These are phyloP conservation scores for Isichthys henryi DNA, from an alignment of 2,113 vertebrate species.

Conservation along the genomic window DNA sequence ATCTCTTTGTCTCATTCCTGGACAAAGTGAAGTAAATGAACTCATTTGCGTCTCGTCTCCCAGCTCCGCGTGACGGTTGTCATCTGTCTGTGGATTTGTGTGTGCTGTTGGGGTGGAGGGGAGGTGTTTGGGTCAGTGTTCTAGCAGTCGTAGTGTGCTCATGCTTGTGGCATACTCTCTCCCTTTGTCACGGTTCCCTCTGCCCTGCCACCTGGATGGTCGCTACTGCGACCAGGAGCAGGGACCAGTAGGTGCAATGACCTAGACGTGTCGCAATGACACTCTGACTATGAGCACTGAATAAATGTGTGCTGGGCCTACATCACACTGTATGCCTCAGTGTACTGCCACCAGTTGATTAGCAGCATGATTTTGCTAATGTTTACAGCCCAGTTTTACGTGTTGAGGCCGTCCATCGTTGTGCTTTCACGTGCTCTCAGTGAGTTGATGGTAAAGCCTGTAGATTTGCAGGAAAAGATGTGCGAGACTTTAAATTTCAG, in stretches of 20 bases:
- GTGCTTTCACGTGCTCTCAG: background rate
- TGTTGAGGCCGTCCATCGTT: background rate
- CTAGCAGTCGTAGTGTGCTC: background rate
- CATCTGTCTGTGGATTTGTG: background rate
- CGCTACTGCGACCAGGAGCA: background rate
- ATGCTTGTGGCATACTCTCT: background rate
- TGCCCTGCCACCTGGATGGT: background rate
- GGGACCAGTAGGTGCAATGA: background rate
- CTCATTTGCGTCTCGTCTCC: conserved; percentile 35
- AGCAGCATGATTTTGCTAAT: background rate
- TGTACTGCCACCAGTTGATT: background rate
- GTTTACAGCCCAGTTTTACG: background rate
- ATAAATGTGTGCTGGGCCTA: background rate
- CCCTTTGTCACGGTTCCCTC: background rate
- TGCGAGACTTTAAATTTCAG: background rate
- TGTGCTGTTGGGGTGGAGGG: background rate
- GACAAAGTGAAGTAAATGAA: conserved; percentile 39
- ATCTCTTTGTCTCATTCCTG: background rate
- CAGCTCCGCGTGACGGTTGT: conserved; percentile 14
- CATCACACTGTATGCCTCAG: background rate
- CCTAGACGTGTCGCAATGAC: background rate
- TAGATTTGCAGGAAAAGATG: background rate
- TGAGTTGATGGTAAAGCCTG: background rate
- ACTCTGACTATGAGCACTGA: background rate
- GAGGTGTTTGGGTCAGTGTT: background rate